Evolutionary conservation across 2,113 vertebrate genomes (phyloP), one percentile per base, ranked within the genome.

Genomic region (Equus przewalskii): DNA sequence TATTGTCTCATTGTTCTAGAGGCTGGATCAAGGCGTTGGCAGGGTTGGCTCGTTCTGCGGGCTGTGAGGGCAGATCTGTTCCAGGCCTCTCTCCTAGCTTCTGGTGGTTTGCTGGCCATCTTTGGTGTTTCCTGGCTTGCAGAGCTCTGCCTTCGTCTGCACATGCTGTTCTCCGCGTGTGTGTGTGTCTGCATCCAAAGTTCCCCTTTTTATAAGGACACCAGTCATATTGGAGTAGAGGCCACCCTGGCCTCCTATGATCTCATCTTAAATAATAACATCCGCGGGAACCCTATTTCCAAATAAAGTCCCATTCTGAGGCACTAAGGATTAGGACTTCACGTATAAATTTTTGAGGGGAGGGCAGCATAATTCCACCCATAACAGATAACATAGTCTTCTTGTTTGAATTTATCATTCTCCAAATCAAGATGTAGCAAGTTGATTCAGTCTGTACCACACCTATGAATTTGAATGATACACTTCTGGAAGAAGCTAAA

Each of bases 401-500:
- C 85, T 67, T 36, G 22, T 79, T 81, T 95, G 79, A 86, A 84
- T 76, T 18, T 41, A 72, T 46, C 41, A 7, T 36, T 86, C 58
- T 91, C 26, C 14, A 95, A 51, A 72, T 92, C 83, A 62, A 49
- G 62, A 7, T 79, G 6, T 75, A 54, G 69, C 70, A 24, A 1
- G 44, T 56, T 58, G 85, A 79, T 80, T 93, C 41, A 75, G 49
- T 58, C 44, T 46, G 15, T 44, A 41, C 69, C 46, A 72, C 3
- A 56, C 28, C 79, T 72, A 4, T 36, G 46, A 80, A 56, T 21
- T 44, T 46, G 14, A 15, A 79, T 89, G 22, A 73, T 24, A 44
- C 93, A 91, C 24, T 51, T 44, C 36, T 56, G 69, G 26, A 89
- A 82, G 46, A 93, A 93, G 28, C n/a, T 92, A 62, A 73, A 79